Evolutionary conservation across 2,797 vertebrate species (phyloP), one percentile per base, ranked within the genome.

Genomic region (Peromyscus aztecus): DNA sequence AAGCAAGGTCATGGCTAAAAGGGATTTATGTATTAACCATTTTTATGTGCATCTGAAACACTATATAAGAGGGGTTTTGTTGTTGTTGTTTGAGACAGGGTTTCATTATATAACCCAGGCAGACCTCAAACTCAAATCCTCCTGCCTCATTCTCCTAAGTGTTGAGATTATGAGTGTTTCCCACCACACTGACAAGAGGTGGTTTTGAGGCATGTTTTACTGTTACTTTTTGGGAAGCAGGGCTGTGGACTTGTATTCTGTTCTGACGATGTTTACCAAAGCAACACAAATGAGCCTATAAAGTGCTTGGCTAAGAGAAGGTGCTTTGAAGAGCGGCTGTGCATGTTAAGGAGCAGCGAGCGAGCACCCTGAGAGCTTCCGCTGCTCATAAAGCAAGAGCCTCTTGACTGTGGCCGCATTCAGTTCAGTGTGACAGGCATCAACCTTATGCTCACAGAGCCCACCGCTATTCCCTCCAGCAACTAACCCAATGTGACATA

Each of bases 231-330:
- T 69, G 17, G 94, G 71, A 93, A 16, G 6, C 1, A 78, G 61
- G 55, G 17, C 69, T 75, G 77, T 34, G 12, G 23, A 91, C 65
- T 76, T 81, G 24, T 8, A 76, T 65, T 88, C 49, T 80, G 8
- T 69, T 95, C 37, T 80, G 90, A 95, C 13, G 57, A 76, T 34
- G 6, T 65, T 95, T 93, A 81, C 29, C 40, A 69, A 95, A 73
- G 75, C 61, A 69, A 96, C 69, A 43, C 3, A 46, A 92, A 59
- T 83, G 59, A 93, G 31, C 40, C 91, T 85, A 46, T 27, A 49
- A 80, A 65, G 55, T 16, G 29, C 75, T 34, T 37, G 31, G 11
- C 55, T 63, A 8, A 89, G 73, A 57, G 59, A 73, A 85, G 40
- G 6, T 63, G 46, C 52, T 91, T 49, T 24, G 29, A 89, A 69